Evolutionary conservation across 2,888 invertebrate species (phyloP).

Genomic region (Melolontha melolontha): DNA sequence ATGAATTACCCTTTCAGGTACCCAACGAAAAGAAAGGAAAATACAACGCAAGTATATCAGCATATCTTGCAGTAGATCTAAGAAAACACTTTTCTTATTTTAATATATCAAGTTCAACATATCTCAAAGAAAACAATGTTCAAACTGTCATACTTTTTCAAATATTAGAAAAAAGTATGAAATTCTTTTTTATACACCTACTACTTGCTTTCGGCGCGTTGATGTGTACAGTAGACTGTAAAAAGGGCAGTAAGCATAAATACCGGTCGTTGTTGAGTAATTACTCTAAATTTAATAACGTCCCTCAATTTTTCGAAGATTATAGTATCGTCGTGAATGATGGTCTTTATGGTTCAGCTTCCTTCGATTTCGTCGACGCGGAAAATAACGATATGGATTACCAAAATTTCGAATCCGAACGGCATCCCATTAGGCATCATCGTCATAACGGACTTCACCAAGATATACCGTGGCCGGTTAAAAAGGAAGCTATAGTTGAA

Average conservation of each 20-base stretch:
- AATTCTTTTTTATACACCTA: conserved; percentile 40
- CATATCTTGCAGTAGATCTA: no score
- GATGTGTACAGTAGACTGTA: conserved; percentile 4
- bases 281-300: conserved; percentile 21
- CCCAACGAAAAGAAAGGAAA: no score
- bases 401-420: conserved; percentile 36
- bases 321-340: conserved; percentile 18
- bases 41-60: no score
- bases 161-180: conserved; percentile 28
- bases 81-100: no score
- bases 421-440: conserved; percentile 16
- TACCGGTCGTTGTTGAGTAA: conserved; percentile 16
- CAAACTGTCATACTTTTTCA: no score
- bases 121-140: background rate
- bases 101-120: background rate
- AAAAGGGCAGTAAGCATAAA: conserved; percentile 20
- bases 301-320: conserved; percentile 25
- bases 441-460: conserved; percentile 36
- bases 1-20: no score
- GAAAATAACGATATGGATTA: conserved; percentile 29
- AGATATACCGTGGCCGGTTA: conserved; percentile 79
- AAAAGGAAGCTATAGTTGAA: conserved; percentile 87
- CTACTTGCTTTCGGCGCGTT: conserved; percentile 18
- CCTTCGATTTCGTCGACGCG: conserved; percentile 17
- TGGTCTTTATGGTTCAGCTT: background rate